Evolutionary conservation across 2,888 invertebrate species (phyloP), one percentile per base, ranked within the genome.

Genomic region (Diadegma fenestrale): DNA sequence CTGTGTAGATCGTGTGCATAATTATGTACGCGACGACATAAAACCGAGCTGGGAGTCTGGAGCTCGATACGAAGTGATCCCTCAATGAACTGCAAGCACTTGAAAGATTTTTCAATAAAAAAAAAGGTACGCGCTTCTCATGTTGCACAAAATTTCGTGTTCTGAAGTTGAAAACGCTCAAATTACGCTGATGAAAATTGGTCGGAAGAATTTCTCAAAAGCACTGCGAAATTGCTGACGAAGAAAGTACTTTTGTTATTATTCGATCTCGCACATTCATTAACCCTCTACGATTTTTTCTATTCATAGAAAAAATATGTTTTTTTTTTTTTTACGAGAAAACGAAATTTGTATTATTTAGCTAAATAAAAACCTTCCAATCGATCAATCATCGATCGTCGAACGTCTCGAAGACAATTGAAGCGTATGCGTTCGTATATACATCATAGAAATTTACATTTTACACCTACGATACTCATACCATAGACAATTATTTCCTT

Each of bases 401-500:
- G 26, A 26, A 58, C 14, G 58, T 58, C 58, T 58, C 54, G 51
- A 89, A 88, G 89, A 89, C 89, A 86, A 87, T 87, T 89, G 88
- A 92, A 91, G 92, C 91, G 90, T 92, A 92, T 91, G 89, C 87
- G 89, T 91, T 91, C 88, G 87, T 86, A 82, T 89, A 83, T 90
- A 87, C 84, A 87, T 88, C 90, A 88, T 82, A 86, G 77, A 54
- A 81, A 88, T 68, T 22, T 86, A 86, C 85, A 86, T 89, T 76
- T 81, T 86, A 84, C 86, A 87, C 83, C 43, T 68, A 68, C 43
- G 8, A 64, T 64, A 54, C 22, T 26, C 54, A 58, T 26, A 58
- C 58, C 26, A 43, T 19, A 68, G 30, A 63, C 33, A 48, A 48
- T 78, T 41, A 51, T 66, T 76, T 30, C 77, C 10, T 75, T 45